Evolutionary conservation across 1,140 invertebrate species (phyloP).

Genomic region (Scaptodrosophila lebanonensis): DNA sequence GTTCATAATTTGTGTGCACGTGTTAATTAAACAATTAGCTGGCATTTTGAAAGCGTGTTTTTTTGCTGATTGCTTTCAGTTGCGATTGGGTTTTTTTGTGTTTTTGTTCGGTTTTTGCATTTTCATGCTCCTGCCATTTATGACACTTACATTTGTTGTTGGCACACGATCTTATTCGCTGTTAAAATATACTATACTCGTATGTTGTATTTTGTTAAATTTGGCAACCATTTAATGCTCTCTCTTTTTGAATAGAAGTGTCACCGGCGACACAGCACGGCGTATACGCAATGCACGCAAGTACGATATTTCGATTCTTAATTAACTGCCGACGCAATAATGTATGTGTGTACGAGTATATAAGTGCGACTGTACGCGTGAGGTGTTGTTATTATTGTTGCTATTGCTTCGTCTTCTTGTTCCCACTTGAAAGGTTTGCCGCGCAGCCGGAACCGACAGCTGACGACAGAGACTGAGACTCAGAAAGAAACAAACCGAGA

Average conservation of each 20-base stretch:
- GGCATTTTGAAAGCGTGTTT: slow-evolving; percentile 39
- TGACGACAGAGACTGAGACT: slow-evolving; percentile 3
- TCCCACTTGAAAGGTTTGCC: slow-evolving; percentile 5
- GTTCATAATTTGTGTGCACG: slow-evolving; percentile 51
- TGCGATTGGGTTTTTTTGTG: slow-evolving; percentile 18
- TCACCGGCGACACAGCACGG: slow-evolving; percentile 11
- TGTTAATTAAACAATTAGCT: slow-evolving; percentile 59
- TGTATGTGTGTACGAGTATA: no score
- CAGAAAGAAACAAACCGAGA: background rate
- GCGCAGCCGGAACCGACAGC: slow-evolving; percentile 17
- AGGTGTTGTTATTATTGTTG: slow-evolving; percentile 7
- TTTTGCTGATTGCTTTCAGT: slow-evolving; percentile 18
- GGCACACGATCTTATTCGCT: slow-evolving; percentile 8
- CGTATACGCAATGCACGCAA: slow-evolving; percentile 31
- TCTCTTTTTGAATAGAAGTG: no score
- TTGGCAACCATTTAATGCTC: no score
- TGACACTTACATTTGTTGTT: slow-evolving; percentile 37
- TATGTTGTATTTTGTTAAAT: no score
- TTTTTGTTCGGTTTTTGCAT: slow-evolving; percentile 15
- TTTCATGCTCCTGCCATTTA: slow-evolving; percentile 31
- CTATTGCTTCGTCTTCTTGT: background rate
- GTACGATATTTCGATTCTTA: no score
- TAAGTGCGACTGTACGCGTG: no score
- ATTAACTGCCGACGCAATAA: no score
- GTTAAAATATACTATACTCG: no score